These are phyloP conservation scores for Coleophora deauratella DNA, from an alignment of 2,888 invertebrate species.

Conservation along the genomic window DNA sequence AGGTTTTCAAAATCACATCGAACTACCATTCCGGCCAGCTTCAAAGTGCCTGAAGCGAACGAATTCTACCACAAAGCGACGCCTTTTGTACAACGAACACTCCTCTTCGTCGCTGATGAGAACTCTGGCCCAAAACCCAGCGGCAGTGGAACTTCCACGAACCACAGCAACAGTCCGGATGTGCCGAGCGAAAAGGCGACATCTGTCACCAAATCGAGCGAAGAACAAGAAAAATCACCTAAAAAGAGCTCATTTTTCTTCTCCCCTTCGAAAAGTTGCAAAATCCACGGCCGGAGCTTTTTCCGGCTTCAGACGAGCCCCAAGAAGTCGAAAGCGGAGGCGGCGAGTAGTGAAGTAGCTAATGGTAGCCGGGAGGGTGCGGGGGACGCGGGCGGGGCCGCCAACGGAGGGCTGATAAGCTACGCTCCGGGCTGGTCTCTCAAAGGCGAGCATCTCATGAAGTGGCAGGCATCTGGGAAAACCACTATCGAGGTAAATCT, in stretches of 20 bases:
- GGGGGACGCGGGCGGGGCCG: conserved; percentile 25
- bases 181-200: conserved; percentile 31
- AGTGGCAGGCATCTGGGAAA: conserved; percentile 76
- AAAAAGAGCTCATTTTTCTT: conserved; percentile 71
- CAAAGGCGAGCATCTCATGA: conserved; percentile 76
- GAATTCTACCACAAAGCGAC: conserved; percentile 71
- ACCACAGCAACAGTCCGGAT: conserved; percentile 33
- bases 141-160: conserved; percentile 25
- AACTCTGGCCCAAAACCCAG: conserved; percentile 55
- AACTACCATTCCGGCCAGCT: conserved; percentile 62
- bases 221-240: conserved; percentile 66
- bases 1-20: conserved; percentile 61
- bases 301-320: conserved; percentile 70
- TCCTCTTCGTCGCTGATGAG: conserved; percentile 64
- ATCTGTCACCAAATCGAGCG: conserved; percentile 41
- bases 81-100: conserved; percentile 65
- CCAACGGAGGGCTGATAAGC: conserved; percentile 68
- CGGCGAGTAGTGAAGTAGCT: conserved; percentile 30
- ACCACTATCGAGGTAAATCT: conserved; percentile 73
- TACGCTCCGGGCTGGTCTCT: conserved; percentile 77
- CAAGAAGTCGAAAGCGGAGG: conserved; percentile 62
- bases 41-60: conserved; percentile 61
- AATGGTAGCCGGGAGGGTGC: conserved; percentile 26
- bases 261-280: conserved; percentile 68
- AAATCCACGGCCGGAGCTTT: conserved; percentile 64